Evolutionary conservation across 2,797 vertebrate species (phyloP).

Genomic region (Nyctalus aviator): DNA sequence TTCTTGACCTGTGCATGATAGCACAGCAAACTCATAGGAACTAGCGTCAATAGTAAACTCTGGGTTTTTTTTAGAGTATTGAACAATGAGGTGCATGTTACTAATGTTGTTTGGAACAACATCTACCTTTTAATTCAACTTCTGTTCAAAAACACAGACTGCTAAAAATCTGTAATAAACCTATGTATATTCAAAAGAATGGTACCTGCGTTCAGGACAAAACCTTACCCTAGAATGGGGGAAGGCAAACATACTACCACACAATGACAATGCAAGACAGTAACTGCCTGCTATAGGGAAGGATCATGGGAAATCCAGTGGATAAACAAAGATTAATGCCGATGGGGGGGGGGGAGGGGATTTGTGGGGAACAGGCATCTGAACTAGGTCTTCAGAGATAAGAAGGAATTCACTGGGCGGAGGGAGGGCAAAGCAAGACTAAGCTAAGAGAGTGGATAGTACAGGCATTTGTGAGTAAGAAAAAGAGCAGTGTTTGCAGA

Average conservation of each 20-base stretch:
- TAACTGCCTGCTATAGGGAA: neutral
- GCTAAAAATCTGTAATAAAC: neutral
- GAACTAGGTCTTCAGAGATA: neutral
- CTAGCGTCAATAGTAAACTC: neutral
- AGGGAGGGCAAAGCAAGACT: neutral
- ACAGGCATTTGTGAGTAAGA: neutral
- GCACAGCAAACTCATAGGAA: neutral
- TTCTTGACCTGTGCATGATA: neutral
- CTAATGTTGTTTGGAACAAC: neutral
- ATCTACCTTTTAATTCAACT: neutral
- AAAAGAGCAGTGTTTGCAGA: neutral
- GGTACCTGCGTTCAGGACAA: neutral
- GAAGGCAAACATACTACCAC: neutral
- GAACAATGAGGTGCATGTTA: neutral
- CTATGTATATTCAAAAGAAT: neutral
- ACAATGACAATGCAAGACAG: neutral
- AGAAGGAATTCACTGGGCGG: neutral
- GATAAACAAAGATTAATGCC: neutral
- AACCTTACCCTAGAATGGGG: neutral
- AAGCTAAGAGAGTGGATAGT: neutral
- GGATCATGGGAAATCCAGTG: neutral
- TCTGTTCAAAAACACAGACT: neutral
- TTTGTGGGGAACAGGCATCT: neutral
- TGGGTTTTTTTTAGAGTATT: neutral
- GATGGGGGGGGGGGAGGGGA: fast-evolving